phyloP scores from a whole-genome alignment of 92 coral and sea anemone genomes.

The Parazoanthus atlanticus region DNA sequence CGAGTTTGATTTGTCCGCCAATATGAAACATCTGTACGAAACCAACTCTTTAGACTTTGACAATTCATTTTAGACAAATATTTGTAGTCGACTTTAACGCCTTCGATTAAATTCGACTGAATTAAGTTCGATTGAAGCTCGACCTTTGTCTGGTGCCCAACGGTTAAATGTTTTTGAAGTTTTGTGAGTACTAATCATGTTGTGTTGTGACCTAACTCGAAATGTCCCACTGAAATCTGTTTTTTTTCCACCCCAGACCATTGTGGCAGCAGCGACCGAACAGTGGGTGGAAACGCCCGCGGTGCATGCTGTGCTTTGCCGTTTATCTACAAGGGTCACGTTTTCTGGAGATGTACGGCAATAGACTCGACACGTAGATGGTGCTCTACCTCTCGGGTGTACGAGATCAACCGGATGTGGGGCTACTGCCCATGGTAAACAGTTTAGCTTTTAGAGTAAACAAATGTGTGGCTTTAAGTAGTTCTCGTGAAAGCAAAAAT shows the following conservation, averaged over 20 bases:
- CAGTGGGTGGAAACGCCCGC: constrained; percentile 71
- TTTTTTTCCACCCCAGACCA: neutral
- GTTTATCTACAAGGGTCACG: constrained; percentile 79
- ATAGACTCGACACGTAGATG: constrained; percentile 52
- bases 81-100: no score
- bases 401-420: constrained; percentile 69
- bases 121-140: no score
- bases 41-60: no score
- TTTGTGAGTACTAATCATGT: no score
- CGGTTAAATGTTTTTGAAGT: no score
- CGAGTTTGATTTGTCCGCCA: no score
- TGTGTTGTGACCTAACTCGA: no score
- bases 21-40: no score
- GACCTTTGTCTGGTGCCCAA: no score
- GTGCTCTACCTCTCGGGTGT: constrained; percentile 79
- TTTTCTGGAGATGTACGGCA: constrained; percentile 78
- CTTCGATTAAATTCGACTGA: no score
- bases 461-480: neutral
- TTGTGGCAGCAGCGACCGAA: constrained; percentile 34
- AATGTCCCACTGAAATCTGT: neutral
- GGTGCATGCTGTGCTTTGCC: constrained; percentile 87
- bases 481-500: no score
- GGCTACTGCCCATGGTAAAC: constrained; percentile 69
- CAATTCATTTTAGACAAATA: no score
- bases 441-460: neutral